Evolutionary conservation across 2,113 vertebrate species (phyloP).

Genomic region (Larimichthys crocea): DNA sequence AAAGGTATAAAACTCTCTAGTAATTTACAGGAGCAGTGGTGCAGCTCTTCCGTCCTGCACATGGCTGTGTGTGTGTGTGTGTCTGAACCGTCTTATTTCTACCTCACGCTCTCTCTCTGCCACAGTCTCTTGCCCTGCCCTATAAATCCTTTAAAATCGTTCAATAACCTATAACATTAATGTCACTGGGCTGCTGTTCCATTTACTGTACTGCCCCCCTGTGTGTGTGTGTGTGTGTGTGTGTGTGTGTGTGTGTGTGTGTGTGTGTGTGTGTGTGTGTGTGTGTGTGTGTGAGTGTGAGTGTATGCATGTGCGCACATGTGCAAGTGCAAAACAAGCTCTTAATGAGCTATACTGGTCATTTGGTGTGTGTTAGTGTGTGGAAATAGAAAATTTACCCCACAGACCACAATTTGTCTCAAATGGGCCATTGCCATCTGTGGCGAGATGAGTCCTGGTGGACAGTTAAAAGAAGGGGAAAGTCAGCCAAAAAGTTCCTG

Average conservation of each 20-base stretch:
- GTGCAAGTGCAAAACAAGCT: slow-evolving; percentile 24
- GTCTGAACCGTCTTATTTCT: slow-evolving; percentile 69
- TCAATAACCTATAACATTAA: slow-evolving; percentile 84
- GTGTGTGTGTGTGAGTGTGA: slow-evolving; percentile 10
- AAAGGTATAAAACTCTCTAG: slow-evolving; percentile 63
- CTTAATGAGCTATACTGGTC: slow-evolving; percentile 34
- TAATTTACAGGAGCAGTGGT: slow-evolving; percentile 69
- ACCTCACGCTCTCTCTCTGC: slow-evolving; percentile 53
- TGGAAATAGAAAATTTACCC: slow-evolving; percentile 24
- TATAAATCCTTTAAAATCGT: slow-evolving; percentile 81
- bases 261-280: slow-evolving; percentile 47
- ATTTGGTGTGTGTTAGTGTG: slow-evolving; percentile 36
- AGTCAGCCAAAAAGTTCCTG: neutral
- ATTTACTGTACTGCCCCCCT: slow-evolving; percentile 71
- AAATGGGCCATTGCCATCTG: slow-evolving; percentile 13
- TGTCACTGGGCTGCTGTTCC: slow-evolving; percentile 79
- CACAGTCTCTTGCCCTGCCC: slow-evolving; percentile 76
- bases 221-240: slow-evolving; percentile 38
- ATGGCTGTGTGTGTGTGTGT: slow-evolving; percentile 35
- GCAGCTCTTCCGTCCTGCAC: slow-evolving; percentile 27
- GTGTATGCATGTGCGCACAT: slow-evolving; percentile 3
- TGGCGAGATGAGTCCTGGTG: slow-evolving; percentile 15
- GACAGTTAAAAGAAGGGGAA: neutral
- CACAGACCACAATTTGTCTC: slow-evolving; percentile 34
- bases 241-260: slow-evolving; percentile 22